Evolutionary conservation across 2,113 vertebrate species (phyloP).

Genomic region (Anseranas semipalmata): DNA sequence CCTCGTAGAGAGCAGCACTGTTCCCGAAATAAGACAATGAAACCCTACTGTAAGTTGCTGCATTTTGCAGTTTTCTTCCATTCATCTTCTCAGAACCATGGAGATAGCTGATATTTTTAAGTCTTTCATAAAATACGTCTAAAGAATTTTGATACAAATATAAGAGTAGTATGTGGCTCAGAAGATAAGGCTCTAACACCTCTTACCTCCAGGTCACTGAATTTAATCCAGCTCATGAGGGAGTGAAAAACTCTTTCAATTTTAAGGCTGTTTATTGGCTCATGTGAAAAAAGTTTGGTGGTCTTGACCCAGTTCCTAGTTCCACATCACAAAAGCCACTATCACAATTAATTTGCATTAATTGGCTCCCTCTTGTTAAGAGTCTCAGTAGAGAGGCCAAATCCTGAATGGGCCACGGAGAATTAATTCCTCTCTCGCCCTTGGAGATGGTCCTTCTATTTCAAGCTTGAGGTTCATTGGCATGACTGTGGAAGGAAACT

Average conservation of each 20-base stretch:
- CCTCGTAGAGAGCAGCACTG: background rate
- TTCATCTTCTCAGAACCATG: background rate
- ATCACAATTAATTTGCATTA: slow-evolving; percentile 47
- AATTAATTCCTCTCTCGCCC: slow-evolving; percentile 34
- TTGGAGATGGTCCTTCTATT: slow-evolving; percentile 4
- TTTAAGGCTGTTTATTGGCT: slow-evolving; percentile 44
- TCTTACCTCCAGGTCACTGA: slow-evolving; percentile 13
- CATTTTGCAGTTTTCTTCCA: background rate
- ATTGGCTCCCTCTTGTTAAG: slow-evolving; percentile 23
- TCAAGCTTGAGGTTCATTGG: background rate
- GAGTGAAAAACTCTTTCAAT: slow-evolving; percentile 26
- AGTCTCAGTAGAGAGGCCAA: slow-evolving; percentile 8
- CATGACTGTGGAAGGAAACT: background rate
- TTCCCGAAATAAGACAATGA: background rate
- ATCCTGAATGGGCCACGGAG: slow-evolving; percentile 11
- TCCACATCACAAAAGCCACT: slow-evolving; percentile 29
- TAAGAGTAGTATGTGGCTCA: background rate
- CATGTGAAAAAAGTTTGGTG: background rate
- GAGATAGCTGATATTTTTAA: background rate
- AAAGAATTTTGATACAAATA: slow-evolving; percentile 20
- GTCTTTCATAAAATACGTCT: background rate
- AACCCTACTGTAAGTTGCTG: background rate
- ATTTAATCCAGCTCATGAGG: background rate
- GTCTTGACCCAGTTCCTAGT: slow-evolving; percentile 35
- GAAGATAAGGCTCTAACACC: background rate